Evolutionary conservation across 1,140 invertebrate genomes (phyloP).

Genomic region (Drosophila tani): DNA sequence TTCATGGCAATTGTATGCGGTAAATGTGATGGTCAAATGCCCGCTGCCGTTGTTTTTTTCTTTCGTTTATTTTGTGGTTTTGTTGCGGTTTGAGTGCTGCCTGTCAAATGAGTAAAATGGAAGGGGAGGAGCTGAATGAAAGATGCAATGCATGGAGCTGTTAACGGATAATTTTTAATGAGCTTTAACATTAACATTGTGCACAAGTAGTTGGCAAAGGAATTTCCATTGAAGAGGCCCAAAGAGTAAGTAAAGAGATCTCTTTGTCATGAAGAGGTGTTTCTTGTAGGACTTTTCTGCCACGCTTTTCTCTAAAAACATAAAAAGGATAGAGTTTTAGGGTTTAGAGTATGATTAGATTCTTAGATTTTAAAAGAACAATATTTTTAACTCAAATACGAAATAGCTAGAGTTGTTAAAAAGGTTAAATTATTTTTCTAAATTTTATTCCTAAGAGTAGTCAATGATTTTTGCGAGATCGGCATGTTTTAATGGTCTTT

Average conservation of each 20-base stretch:
- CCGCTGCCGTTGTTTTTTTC: constrained; percentile 35
- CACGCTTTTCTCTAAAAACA: too few relatives aligned
- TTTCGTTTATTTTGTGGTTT: constrained; percentile 44
- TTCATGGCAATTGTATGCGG: constrained; percentile 81
- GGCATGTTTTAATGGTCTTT: too few relatives aligned
- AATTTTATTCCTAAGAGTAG: too few relatives aligned
- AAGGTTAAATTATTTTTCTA: too few relatives aligned
- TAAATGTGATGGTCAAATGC: constrained; percentile 71
- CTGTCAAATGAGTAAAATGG: constrained; percentile 9
- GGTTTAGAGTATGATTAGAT: too few relatives aligned
- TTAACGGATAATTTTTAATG: constrained; percentile 62
- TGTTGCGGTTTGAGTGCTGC: constrained; percentile 36
- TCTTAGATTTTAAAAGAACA: too few relatives aligned
- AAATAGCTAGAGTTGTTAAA: too few relatives aligned
- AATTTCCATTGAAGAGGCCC: constrained; percentile 8
- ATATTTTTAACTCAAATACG: too few relatives aligned
- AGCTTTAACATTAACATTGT: constrained; percentile 55
- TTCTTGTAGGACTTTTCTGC: not conserved
- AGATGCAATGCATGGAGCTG: constrained; percentile 34
- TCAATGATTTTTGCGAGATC: too few relatives aligned
- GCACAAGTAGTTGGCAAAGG: not conserved
- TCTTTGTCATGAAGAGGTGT: not conserved
- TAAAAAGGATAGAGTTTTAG: too few relatives aligned
- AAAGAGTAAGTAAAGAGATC: not conserved
- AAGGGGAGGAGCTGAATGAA: not conserved